Percentiles rank a stretch among this genome's conserved stretches.
Evolutionary conservation across 2,797 vertebrate genomes (phyloP).

Genomic region (Urocyon cinereoargenteus): DNA sequence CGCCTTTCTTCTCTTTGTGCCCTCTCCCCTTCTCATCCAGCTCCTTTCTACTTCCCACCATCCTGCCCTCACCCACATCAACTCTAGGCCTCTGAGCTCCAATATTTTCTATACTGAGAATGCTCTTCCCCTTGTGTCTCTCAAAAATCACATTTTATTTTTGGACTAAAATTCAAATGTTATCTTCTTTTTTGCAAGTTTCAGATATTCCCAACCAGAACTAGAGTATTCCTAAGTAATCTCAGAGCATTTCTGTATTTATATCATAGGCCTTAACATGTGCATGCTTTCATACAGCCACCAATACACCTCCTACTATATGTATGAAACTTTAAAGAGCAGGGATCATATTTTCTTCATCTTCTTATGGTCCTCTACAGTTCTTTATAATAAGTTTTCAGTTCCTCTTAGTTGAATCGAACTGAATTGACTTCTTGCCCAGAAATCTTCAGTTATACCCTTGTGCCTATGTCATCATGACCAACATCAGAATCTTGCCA

Average conservation of each 20-base stretch:
- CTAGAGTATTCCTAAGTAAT: background rate
- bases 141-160: background rate
- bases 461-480: background rate
- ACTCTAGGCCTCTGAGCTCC: background rate
- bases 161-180: background rate
- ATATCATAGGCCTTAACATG: background rate
- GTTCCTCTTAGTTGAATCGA: background rate
- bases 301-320: background rate
- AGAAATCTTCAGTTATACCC: background rate
- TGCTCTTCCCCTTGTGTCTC: background rate
- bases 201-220: background rate
- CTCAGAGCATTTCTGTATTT: background rate
- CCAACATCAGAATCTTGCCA: background rate
- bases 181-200: background rate
- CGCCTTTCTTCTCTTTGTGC: background rate
- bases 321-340: background rate
- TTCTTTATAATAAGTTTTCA: background rate
- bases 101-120: background rate
- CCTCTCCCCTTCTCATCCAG: background rate
- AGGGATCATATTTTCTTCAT: slow-evolving; percentile 21
- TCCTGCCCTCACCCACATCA: background rate
- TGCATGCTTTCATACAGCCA: background rate
- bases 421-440: background rate
- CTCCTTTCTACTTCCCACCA: background rate
- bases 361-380: background rate